Evolutionary conservation across 2,888 invertebrate species (phyloP).

Genomic region (Drosophila tripunctata): DNA sequence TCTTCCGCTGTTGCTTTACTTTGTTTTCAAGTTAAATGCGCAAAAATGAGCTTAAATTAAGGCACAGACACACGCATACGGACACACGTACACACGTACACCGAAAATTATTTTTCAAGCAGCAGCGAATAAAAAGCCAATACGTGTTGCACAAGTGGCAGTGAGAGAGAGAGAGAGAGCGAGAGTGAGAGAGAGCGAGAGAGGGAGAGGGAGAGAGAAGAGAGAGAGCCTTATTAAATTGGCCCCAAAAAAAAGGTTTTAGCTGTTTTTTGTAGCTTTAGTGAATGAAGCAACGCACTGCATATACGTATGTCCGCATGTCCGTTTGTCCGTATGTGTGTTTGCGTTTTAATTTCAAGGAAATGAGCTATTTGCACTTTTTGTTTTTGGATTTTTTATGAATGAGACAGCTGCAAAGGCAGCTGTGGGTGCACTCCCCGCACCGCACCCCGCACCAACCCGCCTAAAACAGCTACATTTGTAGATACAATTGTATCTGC

Average conservation of each 20-base stretch:
- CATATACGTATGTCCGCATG: no score
- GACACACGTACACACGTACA: slow-evolving; percentile 24
- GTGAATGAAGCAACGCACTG: slow-evolving; percentile 57
- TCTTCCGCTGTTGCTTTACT: slow-evolving; percentile 47
- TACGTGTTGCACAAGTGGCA: slow-evolving; percentile 69
- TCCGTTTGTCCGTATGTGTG: slow-evolving; percentile 14
- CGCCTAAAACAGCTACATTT: slow-evolving; percentile 6
- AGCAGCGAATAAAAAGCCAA: slow-evolving; percentile 74
- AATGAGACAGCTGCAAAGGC: slow-evolving; percentile 55
- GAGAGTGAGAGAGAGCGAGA: slow-evolving; percentile 50
- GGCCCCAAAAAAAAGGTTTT: slow-evolving; percentile 59
- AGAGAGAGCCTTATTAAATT: slow-evolving; percentile 56
- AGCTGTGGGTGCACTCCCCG: slow-evolving; percentile 39
- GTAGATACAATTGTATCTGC: not conserved
- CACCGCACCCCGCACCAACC: no score
- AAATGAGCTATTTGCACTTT: slow-evolving; percentile 70
- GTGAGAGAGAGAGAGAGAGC: slow-evolving; percentile 48
- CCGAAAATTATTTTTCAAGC: slow-evolving; percentile 75
- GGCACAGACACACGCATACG: slow-evolving; percentile 58
- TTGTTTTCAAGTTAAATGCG: slow-evolving; percentile 77
- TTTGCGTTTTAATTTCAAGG: slow-evolving; percentile 64
- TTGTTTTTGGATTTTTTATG: slow-evolving; percentile 33
- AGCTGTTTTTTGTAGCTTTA: slow-evolving; percentile 14
- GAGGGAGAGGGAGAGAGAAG: slow-evolving; percentile 56
- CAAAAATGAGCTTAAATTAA: slow-evolving; percentile 80